These are phyloP conservation scores for Lathronympha strigana DNA, from an alignment of 2,888 invertebrate species.

Conservation along the genomic window DNA sequence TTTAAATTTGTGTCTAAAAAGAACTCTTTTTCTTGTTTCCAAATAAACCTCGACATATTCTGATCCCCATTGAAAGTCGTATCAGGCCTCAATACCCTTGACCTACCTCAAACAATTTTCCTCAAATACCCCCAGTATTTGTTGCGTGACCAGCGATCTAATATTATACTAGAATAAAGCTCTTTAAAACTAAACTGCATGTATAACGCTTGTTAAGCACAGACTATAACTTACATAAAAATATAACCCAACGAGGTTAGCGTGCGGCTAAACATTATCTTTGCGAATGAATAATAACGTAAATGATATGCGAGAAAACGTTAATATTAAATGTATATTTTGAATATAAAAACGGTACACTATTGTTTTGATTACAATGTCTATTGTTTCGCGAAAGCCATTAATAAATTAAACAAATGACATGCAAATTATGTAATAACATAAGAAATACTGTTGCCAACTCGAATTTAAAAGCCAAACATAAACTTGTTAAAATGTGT, in stretches of 20 bases:
- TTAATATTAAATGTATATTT: constrained; percentile 15
- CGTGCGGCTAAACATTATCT: constrained; percentile 39
- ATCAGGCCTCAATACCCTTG: constrained; percentile 23
- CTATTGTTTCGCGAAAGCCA: constrained; percentile 14
- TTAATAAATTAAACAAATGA: constrained; percentile 45
- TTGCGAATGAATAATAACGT: constrained; percentile 32
- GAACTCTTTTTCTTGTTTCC: background rate
- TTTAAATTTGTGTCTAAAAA: background rate
- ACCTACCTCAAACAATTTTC: constrained; percentile 31
- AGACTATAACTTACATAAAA: constrained; percentile 33
- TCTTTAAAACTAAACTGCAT: constrained; percentile 23
- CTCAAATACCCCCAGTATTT: constrained; percentile 14
- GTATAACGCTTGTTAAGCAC: constrained; percentile 11
- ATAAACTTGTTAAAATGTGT: background rate
- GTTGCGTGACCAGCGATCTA: constrained; percentile 5
- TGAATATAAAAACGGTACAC: constrained; percentile 3
- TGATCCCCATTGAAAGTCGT: background rate
- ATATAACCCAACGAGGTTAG: constrained; percentile 33
- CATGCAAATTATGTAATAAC: constrained; percentile 58
- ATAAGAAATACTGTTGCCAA: constrained; percentile 1
- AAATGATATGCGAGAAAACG: constrained; percentile 19
- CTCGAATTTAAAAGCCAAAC: background rate
- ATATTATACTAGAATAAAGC: background rate
- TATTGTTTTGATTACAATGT: background rate
- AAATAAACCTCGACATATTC: background rate